These are phyloP conservation scores for Drymonia ruficornis DNA, from an alignment of 2,888 invertebrate genomes.

Conservation along the genomic window DNA sequence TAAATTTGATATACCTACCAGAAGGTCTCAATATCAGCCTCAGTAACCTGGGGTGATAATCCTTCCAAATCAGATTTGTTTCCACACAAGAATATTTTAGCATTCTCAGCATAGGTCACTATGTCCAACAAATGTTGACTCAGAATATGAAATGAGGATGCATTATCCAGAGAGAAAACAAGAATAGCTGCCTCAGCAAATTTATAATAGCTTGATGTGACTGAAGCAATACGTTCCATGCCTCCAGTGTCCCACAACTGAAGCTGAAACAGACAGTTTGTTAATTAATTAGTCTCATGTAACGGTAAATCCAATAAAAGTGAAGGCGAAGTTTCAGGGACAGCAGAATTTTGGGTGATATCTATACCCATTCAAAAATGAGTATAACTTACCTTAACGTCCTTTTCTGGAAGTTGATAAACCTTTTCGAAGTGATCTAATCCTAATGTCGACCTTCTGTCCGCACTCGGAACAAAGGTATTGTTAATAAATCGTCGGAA, in stretches of 20 bases:
- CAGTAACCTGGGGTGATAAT: slow-evolving; percentile 90
- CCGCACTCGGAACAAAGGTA: slow-evolving; percentile 92
- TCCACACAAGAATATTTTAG: slow-evolving; percentile 97
- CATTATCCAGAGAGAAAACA: slow-evolving; percentile 95
- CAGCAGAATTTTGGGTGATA: background rate
- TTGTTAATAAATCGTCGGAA: slow-evolving; percentile 96
- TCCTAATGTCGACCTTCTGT: slow-evolving; percentile 94
- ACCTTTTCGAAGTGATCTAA: slow-evolving; percentile 95
- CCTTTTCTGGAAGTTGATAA: slow-evolving; percentile 90
- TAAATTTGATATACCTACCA: slow-evolving; percentile 79
- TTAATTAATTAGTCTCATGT: slow-evolving; percentile 5
- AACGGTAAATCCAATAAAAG: slow-evolving; percentile 13
- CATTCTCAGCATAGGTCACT: slow-evolving; percentile 97
- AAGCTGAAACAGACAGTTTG: slow-evolving; percentile 84
- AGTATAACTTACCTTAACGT: slow-evolving; percentile 86
- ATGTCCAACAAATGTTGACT: slow-evolving; percentile 97
- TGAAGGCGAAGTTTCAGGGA: slow-evolving; percentile 3
- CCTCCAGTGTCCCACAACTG: slow-evolving; percentile 99
- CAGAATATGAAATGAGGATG: slow-evolving; percentile 95
- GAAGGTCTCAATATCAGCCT: slow-evolving; percentile 95
- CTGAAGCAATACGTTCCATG: slow-evolving; percentile 97
- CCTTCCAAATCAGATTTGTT: slow-evolving; percentile 94
- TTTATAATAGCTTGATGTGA: slow-evolving; percentile 97
- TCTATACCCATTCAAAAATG: background rate
- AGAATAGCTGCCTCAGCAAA: slow-evolving; percentile 97